Evolutionary conservation across 2,888 invertebrate species (phyloP).

Genomic region (Carterocephalus palaemon): DNA sequence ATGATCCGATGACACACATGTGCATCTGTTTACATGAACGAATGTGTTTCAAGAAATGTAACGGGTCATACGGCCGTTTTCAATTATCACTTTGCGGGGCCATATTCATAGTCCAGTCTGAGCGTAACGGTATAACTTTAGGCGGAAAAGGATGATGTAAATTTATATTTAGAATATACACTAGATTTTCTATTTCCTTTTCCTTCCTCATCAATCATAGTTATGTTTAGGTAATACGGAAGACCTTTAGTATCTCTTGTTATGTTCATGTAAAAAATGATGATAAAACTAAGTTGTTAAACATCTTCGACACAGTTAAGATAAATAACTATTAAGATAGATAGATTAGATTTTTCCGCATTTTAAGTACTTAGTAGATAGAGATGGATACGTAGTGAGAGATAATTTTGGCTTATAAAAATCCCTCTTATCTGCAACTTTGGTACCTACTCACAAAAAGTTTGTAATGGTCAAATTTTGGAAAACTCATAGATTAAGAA

Average conservation of each 20-base stretch:
- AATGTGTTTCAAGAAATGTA: conserved; percentile 66
- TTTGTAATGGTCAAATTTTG: no score
- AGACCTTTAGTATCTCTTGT: not conserved
- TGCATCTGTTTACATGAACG: conserved; percentile 64
- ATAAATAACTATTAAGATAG: not conserved
- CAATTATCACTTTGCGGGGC: conserved; percentile 62
- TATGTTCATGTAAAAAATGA: not conserved
- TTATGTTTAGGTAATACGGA: not conserved
- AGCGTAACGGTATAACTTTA: conserved; percentile 1
- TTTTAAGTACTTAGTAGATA: not conserved
- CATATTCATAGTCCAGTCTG: conserved; percentile 52
- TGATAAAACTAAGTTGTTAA: no score
- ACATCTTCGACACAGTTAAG: not conserved
- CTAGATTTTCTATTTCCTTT: not conserved
- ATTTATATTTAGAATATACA: not conserved
- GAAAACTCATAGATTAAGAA: no score
- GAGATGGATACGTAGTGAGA: no score
- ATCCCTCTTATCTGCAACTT: no score
- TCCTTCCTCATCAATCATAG: not conserved
- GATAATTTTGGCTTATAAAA: no score
- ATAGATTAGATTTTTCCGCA: not conserved
- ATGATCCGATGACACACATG: conserved; percentile 63
- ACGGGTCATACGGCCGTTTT: conserved; percentile 65
- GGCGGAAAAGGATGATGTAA: not conserved
- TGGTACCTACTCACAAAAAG: no score